phyloP scores from a whole-genome alignment of 2,888 invertebrate genomes.

The Deroplatys truncata region DNA sequence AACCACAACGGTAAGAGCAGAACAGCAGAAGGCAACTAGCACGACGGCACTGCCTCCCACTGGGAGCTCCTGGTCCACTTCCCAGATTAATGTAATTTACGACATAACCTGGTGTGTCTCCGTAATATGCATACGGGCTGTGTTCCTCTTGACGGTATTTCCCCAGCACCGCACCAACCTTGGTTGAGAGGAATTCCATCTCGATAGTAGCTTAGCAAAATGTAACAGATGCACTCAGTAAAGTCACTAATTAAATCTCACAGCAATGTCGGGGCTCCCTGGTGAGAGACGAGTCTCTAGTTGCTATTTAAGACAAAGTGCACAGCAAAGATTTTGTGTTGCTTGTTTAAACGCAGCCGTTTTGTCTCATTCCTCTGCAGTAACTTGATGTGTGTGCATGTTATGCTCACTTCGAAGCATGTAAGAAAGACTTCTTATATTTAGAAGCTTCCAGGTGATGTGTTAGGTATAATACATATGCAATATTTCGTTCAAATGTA shows the following conservation, averaged over 20 bases:
- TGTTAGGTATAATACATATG: no score
- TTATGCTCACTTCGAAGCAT: not conserved
- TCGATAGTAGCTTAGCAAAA: not conserved
- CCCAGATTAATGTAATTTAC: conserved; percentile 8
- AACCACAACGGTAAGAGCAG: not conserved
- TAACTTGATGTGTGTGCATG: not conserved
- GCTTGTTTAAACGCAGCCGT: not conserved
- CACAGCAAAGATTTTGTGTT: not conserved
- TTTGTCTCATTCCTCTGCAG: not conserved
- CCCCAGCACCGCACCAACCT: not conserved
- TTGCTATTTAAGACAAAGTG: not conserved
- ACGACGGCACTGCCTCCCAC: not conserved
- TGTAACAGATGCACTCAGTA: not conserved
- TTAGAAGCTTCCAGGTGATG: no score
- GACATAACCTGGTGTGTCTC: not conserved
- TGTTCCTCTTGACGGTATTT: not conserved
- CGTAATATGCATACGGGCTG: not conserved
- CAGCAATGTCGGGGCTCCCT: not conserved
- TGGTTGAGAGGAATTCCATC: not conserved
- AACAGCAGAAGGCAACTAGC: not conserved
- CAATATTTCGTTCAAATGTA: no score
- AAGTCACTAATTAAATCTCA: not conserved
- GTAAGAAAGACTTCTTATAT: no score
- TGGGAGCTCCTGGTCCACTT: not conserved
- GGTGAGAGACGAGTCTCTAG: not conserved